Evolutionary conservation across 1,140 invertebrate genomes (phyloP).

Genomic region (Diabrotica undecimpunctata): DNA sequence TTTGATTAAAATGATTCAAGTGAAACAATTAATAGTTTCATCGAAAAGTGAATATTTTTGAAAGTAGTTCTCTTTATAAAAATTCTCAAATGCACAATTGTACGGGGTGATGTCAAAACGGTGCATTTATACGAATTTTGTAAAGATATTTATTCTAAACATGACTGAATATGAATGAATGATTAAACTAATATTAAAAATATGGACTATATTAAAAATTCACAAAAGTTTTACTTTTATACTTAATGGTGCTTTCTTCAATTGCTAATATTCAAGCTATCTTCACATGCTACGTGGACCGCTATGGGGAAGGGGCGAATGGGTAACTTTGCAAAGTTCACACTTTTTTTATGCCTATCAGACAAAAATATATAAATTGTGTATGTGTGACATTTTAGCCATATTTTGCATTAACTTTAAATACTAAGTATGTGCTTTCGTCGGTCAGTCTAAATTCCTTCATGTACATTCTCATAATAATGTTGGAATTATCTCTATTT

Average conservation of each 20-base stretch:
- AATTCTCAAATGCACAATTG: constrained; percentile 22
- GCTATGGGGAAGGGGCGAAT: constrained; percentile 45
- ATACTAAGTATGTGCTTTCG: constrained; percentile 26
- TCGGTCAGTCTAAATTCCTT: constrained; percentile 9
- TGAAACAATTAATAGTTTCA: constrained; percentile 19
- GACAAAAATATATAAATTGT: constrained; percentile 38
- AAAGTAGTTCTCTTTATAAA: constrained; percentile 16
- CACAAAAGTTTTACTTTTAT: constrained; percentile 35
- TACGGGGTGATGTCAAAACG: constrained; percentile 10
- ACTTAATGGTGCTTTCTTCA: constrained; percentile 46
- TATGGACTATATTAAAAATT: constrained; percentile 32
- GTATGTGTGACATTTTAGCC: constrained; percentile 48
- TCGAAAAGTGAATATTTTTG: constrained; percentile 28
- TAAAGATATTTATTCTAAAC: constrained; percentile 32
- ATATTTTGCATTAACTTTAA: constrained; percentile 29
- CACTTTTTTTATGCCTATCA: constrained; percentile 47
- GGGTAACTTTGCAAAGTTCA: constrained; percentile 36
- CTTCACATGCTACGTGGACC: constrained; percentile 48
- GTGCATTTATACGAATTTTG: constrained; percentile 29
- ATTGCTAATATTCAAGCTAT: constrained; percentile 47
- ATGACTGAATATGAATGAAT: constrained; percentile 23
- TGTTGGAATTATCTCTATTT: not conserved
- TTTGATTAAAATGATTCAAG: constrained; percentile 16
- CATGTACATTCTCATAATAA: constrained; percentile 1
- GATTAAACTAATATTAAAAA: constrained; percentile 32